phyloP scores from a whole-genome alignment of 2,113 vertebrate species.

The Colossoma macropomum region DNA sequence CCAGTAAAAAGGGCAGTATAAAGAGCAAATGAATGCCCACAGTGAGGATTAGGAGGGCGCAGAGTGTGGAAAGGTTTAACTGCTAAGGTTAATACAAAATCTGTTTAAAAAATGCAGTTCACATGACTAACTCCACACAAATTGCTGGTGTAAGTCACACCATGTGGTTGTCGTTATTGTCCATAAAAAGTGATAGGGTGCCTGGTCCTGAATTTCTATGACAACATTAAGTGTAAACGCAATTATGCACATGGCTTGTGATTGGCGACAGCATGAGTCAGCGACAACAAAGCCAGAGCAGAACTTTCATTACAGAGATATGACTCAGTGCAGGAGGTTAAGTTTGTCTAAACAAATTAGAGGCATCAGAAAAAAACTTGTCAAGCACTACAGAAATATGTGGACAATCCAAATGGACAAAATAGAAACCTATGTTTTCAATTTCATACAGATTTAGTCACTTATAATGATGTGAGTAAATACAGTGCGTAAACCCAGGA shows the following conservation, averaged over 20 bases:
- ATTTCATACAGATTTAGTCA: too few species aligned
- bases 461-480: too few species aligned
- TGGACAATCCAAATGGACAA: neutral
- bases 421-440: neutral
- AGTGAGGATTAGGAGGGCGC: too few species aligned
- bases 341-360: conserved; percentile 4
- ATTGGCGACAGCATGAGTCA: conserved; percentile 29
- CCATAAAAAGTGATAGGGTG: neutral
- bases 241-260: neutral
- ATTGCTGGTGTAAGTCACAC: neutral
- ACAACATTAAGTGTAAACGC: neutral
- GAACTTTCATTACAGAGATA: neutral
- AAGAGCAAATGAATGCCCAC: too few species aligned
- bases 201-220: neutral
- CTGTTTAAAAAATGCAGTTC: too few species aligned
- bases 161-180: neutral
- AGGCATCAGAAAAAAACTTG: neutral
- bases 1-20: too few species aligned
- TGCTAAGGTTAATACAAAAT: too few species aligned
- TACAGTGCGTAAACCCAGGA: too few species aligned
- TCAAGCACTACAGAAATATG: neutral
- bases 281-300: neutral
- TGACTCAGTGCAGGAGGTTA: conserved; percentile 20
- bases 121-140: neutral
- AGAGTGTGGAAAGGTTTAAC: too few species aligned